phyloP scores from a whole-genome alignment of 2,888 invertebrate genomes.

The Julus scandinavius region DNA sequence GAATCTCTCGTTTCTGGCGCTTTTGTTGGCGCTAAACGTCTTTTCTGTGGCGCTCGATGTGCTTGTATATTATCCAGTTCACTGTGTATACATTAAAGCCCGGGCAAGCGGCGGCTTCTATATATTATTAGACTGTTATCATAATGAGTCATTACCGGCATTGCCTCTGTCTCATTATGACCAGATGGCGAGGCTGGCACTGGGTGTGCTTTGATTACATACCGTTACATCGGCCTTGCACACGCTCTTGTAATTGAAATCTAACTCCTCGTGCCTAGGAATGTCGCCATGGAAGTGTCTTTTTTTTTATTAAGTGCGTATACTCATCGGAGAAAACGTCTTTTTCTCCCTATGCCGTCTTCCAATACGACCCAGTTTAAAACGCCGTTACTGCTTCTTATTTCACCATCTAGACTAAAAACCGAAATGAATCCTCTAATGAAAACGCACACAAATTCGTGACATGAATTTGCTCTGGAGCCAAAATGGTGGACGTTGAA shows the following conservation, averaged over 20 bases:
- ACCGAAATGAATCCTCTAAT: constrained; percentile 34
- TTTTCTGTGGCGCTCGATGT: neutral
- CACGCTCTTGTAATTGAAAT: constrained; percentile 22
- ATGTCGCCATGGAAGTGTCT: neutral
- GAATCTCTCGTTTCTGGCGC: constrained; percentile 19
- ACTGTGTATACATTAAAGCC: constrained; percentile 35
- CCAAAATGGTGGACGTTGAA: neutral
- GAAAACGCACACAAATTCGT: constrained; percentile 23
- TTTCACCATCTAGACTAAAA: neutral
- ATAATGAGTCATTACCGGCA: constrained; percentile 42
- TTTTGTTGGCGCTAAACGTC: constrained; percentile 9
- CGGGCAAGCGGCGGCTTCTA: constrained; percentile 11
- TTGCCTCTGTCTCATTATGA: constrained; percentile 37
- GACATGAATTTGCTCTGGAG: neutral
- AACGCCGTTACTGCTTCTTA: constrained; percentile 23
- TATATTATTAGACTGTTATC: constrained; percentile 42
- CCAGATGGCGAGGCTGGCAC: constrained; percentile 13
- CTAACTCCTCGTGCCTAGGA: neutral
- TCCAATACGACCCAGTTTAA: constrained; percentile 9
- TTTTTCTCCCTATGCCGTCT: constrained; percentile 4
- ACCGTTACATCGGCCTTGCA: neutral
- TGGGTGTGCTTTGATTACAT: constrained; percentile 34
- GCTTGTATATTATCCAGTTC: constrained; percentile 35
- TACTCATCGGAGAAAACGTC: neutral
- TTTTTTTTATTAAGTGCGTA: constrained; percentile 8